phyloP scores from a whole-genome alignment of 2,888 invertebrate genomes.

The Adelphocoris suturalis region DNA sequence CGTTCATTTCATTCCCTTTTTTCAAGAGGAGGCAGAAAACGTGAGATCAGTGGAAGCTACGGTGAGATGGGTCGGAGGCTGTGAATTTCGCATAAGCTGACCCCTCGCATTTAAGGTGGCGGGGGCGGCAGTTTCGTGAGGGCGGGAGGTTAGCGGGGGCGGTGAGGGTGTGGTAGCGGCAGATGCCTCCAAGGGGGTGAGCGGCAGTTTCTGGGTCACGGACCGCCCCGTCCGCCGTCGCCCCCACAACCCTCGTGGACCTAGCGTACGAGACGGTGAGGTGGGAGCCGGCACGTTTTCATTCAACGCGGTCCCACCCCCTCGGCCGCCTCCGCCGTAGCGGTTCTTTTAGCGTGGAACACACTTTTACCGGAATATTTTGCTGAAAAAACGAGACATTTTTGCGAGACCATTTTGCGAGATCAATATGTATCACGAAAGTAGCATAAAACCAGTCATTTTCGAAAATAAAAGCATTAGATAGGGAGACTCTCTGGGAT shows the following conservation, averaged over 20 bases:
- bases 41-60: not conserved
- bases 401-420: too few relatives aligned
- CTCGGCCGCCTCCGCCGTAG: not conserved
- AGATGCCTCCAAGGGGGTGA: slow-evolving; percentile 29
- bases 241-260: not conserved
- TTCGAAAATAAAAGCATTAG: too few relatives aligned
- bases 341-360: not conserved
- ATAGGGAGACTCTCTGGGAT: too few relatives aligned
- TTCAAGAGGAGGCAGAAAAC: not conserved
- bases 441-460: too few relatives aligned
- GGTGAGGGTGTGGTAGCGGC: too few relatives aligned
- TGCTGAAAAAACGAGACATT: too few relatives aligned
- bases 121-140: not conserved
- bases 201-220: slow-evolving; percentile 39
- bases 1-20: slow-evolving; percentile 34
- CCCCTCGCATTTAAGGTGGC: not conserved
- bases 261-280: slow-evolving; percentile 18
- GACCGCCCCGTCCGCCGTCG: not conserved
- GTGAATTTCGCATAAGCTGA: slow-evolving; percentile 32
- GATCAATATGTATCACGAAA: too few relatives aligned
- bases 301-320: not conserved
- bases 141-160: not conserved
- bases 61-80: not conserved
- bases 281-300: slow-evolving; percentile 20
- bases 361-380: too few relatives aligned